Percentiles rank a stretch among this genome's conserved stretches.
These are phyloP conservation scores for Gryon sp. DNA, from an alignment of 1,140 invertebrate species.

Conservation along the genomic window DNA sequence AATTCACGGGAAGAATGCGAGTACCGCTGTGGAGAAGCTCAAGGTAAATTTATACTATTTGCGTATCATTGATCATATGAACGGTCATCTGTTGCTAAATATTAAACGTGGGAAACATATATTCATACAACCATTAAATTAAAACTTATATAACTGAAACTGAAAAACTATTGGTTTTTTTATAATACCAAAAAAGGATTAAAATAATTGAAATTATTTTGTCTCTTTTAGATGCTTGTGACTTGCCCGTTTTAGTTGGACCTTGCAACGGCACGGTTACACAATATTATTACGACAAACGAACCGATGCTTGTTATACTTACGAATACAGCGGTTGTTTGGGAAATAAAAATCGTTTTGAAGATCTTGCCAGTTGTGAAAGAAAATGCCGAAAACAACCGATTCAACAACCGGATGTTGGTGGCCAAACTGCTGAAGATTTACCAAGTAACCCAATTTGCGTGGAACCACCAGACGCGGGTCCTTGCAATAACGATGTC, in stretches of 20 bases:
- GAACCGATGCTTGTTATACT: constrained; percentile 83
- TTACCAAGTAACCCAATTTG: constrained; percentile 80
- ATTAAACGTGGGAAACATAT: too few species aligned
- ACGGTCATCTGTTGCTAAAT: too few species aligned
- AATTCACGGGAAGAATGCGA: constrained; percentile 87
- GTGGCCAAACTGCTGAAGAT: constrained; percentile 7
- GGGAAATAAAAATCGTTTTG: constrained; percentile 86
- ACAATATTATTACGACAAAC: constrained; percentile 88
- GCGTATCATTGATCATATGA: constrained; percentile 8
- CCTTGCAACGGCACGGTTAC: constrained; percentile 84
- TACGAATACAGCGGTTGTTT: constrained; percentile 86
- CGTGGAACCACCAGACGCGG: constrained; percentile 82
- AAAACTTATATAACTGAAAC: neutral
- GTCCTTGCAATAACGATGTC: constrained; percentile 85
- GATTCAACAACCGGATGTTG: constrained; percentile 6
- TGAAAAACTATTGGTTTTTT: neutral
- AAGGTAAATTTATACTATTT: constrained; percentile 79
- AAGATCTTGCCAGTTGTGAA: constrained; percentile 78
- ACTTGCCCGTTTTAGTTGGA: constrained; percentile 85
- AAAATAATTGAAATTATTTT: too few species aligned
- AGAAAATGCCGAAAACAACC: constrained; percentile 67
- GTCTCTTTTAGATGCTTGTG: constrained; percentile 83
- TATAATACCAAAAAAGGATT: constrained; percentile 6
- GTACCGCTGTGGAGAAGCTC: constrained; percentile 85
- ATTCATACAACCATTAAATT: too few species aligned